These are phyloP conservation scores for Horisme vitalbata DNA, from an alignment of 2,888 invertebrate species.

Conservation along the genomic window DNA sequence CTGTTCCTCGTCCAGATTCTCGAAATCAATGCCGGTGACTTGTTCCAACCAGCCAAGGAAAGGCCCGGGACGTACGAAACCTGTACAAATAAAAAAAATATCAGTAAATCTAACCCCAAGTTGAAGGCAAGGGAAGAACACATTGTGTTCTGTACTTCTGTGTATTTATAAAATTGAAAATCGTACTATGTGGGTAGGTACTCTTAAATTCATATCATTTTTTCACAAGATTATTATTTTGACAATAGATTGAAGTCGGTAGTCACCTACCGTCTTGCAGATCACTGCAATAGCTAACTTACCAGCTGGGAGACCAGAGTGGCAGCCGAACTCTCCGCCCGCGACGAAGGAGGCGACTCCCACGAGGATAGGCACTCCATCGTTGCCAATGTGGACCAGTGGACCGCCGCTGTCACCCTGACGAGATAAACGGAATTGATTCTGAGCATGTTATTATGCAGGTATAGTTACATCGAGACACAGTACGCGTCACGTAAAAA, in stretches of 20 bases:
- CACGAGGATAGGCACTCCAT: constrained; percentile 52
- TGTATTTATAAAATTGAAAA: too few relatives aligned
- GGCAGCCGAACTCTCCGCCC: constrained; percentile 62
- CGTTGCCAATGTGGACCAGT: constrained; percentile 48
- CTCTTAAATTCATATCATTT: too few relatives aligned
- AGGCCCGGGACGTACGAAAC: constrained; percentile 67
- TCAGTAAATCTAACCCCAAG: too few relatives aligned
- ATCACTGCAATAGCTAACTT: constrained; percentile 16
- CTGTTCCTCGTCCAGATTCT: constrained; percentile 49
- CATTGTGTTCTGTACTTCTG: too few relatives aligned
- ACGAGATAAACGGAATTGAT: not conserved
- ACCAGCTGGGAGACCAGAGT: constrained; percentile 69
- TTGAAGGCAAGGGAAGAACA: too few relatives aligned
- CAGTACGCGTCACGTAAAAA: too few relatives aligned
- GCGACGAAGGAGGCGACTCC: constrained; percentile 73
- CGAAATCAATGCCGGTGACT: constrained; percentile 63
- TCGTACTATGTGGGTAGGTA: too few relatives aligned
- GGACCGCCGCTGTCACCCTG: constrained; percentile 79
- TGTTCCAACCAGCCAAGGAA: constrained; percentile 62
- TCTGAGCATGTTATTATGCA: not conserved
- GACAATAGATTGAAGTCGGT: not conserved
- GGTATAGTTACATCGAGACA: not conserved
- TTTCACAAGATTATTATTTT: too few relatives aligned
- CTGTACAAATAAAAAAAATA: constrained; percentile 45
- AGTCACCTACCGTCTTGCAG: not conserved